Evolutionary conservation across 2,113 vertebrate genomes (phyloP).

Genomic region (Myotis yumanensis): DNA sequence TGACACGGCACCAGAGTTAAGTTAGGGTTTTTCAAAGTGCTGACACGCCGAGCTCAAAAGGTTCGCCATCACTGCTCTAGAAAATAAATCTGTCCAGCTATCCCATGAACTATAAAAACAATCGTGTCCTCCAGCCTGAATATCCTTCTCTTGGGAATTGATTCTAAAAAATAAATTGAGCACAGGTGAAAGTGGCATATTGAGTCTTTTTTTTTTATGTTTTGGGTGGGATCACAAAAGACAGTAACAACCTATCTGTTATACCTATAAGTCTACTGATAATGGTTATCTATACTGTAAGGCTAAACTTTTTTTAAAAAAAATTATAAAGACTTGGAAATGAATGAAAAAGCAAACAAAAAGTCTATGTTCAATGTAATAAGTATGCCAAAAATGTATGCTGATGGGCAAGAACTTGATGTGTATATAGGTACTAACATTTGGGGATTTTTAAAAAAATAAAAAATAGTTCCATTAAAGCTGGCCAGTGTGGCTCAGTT

Average conservation of each 20-base stretch:
- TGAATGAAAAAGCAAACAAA: neutral
- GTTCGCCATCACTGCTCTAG: neutral
- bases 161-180: neutral
- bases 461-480: neutral
- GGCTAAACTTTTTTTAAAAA: neutral
- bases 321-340: slow-evolving; percentile 1
- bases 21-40: too few relatives aligned
- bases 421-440: neutral
- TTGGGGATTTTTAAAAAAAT: neutral
- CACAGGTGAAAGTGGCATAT: neutral
- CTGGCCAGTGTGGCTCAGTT: neutral
- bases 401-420: neutral
- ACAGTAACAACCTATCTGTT: neutral
- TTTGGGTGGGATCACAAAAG: neutral
- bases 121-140: neutral
- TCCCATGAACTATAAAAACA: neutral
- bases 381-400: neutral
- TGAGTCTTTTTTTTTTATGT: neutral
- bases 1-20: too few relatives aligned
- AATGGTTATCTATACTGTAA: neutral
- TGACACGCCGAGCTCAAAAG: too few relatives aligned
- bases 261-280: neutral
- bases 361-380: neutral
- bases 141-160: neutral
- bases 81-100: neutral